Evolutionary conservation across 2,113 vertebrate genomes (phyloP), one percentile per base, ranked within the genome.

Genomic region (Accipiter virgatus): DNA sequence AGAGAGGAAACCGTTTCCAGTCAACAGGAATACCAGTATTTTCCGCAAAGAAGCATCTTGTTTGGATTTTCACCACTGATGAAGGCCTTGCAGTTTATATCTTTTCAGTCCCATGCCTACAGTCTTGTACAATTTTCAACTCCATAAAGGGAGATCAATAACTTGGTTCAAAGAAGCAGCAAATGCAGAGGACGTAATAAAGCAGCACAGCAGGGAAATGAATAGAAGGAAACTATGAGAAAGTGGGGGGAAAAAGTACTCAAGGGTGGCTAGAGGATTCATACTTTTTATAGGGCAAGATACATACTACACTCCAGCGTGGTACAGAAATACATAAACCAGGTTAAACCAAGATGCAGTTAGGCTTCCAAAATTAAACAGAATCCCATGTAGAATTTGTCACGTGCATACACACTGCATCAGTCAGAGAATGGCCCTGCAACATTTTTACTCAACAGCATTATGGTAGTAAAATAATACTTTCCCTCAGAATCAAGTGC

Each of bases 381-480:
- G 42, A 80, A 81, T 18, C 40, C 55, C 70, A 65, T 1, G 9
- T 1, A 40, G 45, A 56, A 21, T 6, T 7, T 22, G 16, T 73
- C 83, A 80, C 1, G 0, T 27, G 25, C 45, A n/a, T 10, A 42
- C 10, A 56, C 19, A 63, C 26, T 9, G 19, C 47, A 86, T 17
- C 50, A 40, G n/a, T 9, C 3, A 1, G 36, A 81, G 5, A 78
- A 50, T 0, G 1, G 36, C 5, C 8, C 38, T 52, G 31, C 19
- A 55, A 50, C 7, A 27, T 22, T 77, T 55, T 61, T 17, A 70
- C 31, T 86, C 40, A 65, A 21, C 18, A n/a, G 31, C 65, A 40
- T 38, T 25, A 78, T 1, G 17, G 21, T 74, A n/a, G 25, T 22
- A 86, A 45, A 86, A n/a, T 40, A 67, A 7, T 6, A 25, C 13